A percentile compares a stretch with the other conserved stretches of the same genome.
These are phyloP conservation scores for Axea sp. DNA, from an alignment of 2,888 invertebrate species.

Conservation along the genomic window DNA sequence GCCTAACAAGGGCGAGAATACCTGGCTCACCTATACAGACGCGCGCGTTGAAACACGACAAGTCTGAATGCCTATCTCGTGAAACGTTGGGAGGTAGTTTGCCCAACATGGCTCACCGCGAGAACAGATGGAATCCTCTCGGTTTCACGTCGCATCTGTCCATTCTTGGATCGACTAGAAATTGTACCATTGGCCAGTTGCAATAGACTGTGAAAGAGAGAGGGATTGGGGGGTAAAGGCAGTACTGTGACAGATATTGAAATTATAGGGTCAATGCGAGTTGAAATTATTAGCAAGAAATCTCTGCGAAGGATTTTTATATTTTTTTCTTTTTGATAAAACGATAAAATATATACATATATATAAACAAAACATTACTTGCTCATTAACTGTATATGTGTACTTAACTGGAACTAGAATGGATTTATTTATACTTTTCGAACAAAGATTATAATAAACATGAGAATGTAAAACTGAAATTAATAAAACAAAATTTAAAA, in stretches of 20 bases:
- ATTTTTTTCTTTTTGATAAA: not conserved
- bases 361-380: too few relatives aligned
- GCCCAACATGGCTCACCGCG: slow-evolving; percentile 60
- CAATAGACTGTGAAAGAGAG: slow-evolving; percentile 1
- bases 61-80: slow-evolving; percentile 24
- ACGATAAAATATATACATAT: too few relatives aligned
- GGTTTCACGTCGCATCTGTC: slow-evolving; percentile 56
- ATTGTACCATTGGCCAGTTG: slow-evolving; percentile 28
- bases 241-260: slow-evolving; percentile 7
- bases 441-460: too few relatives aligned
- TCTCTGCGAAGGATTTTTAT: not conserved
- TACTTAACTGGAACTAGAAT: too few relatives aligned
- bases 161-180: slow-evolving; percentile 50
- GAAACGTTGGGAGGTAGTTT: slow-evolving; percentile 48
- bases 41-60: slow-evolving; percentile 17
- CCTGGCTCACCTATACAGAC: slow-evolving; percentile 53
- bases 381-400: too few relatives aligned
- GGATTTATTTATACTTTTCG: too few relatives aligned
- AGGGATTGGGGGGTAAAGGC: not conserved
- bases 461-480: too few relatives aligned
- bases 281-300: slow-evolving; percentile 5
- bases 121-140: slow-evolving; percentile 57
- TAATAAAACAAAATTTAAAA: too few relatives aligned
- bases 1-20: slow-evolving; percentile 61
- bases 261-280: slow-evolving; percentile 1